Base-by-base conservation (phyloP, 2,797 vertebrate genomes). In the Periparus ater region DNA sequence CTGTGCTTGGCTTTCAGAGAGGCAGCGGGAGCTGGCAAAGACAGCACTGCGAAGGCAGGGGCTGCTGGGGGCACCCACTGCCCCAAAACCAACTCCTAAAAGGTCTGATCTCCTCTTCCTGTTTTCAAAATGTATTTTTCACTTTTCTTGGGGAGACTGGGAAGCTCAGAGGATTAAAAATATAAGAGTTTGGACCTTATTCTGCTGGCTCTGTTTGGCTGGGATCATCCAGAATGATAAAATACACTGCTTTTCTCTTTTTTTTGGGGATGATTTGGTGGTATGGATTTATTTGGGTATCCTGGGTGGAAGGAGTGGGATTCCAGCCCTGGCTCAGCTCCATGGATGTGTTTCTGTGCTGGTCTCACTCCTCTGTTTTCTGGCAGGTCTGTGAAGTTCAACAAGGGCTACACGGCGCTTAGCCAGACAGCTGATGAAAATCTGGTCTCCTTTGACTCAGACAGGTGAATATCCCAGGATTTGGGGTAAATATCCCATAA, bases 401-500 rank as follows among this genome's bases (percentile, higher is more conserved):
- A 99, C 97, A 99, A 98, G 96, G 99, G 99, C 90, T 99, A 99
- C 51, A 95, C 98, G 1, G 98, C 98, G 2, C 97, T 99, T 96
- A 99, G 98, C 97, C 99, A 99, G 96, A 98, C 97, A 8, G 98
- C 98, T 10, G 99, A 99, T 77, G 99, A 99, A 70, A 98, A 98
- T 58, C 96, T 99, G 93, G 98, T 99, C 79, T 98, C 99, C 38
- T 96, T 99, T 6, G 98, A 99, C 90, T 99, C 99, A 7, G 99
- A 99, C 98, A 99, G 99, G 99, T 99, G 95, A 98, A 42, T 78
- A 66, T 32, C 30, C 26, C 73, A 72, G 95, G 34, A n/a, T 27
- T 51, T 34, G 23, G 42, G 29, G 38, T 10, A 19, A 79, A 26
- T 36, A 83, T 17, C 51, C 18, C 30, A 9, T 1, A 3, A 18